Percentiles rank a stretch among this genome's conserved stretches.
Evolutionary conservation across 2,888 invertebrate species (phyloP).

Genomic region (Eutolmus rufibarbis): DNA sequence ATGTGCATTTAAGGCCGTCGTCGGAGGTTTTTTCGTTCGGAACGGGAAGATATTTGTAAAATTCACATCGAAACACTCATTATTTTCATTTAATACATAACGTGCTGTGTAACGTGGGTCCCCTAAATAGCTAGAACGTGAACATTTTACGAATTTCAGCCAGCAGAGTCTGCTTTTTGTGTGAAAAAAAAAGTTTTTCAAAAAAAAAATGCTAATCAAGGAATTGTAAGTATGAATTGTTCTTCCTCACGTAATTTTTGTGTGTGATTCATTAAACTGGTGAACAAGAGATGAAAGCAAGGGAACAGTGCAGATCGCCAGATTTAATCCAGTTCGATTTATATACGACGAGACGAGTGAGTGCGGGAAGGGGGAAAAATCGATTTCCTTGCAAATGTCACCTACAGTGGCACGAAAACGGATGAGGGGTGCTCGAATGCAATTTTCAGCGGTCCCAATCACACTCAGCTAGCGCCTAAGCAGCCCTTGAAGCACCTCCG

Average conservation of each 20-base stretch:
- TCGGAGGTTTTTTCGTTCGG: neutral
- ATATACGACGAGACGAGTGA: neutral
- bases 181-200: neutral
- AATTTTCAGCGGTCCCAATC: neutral
- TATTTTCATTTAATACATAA: neutral
- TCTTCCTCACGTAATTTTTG: neutral
- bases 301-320: neutral
- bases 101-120: neutral
- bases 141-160: neutral
- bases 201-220: slow-evolving; percentile 45
- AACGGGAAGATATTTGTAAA: neutral
- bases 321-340: neutral
- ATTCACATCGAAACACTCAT: neutral
- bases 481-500: neutral
- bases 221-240: slow-evolving; percentile 46
- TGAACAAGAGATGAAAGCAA: neutral
- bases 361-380: slow-evolving; percentile 37
- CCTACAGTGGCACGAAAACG: neutral
- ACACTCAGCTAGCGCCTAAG: neutral
- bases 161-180: neutral
- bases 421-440: neutral
- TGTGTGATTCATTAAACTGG: neutral
- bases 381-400: slow-evolving; percentile 40
- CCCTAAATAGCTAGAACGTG: neutral
- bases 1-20: slow-evolving; percentile 44